Conservation (phyloP, 2,888 invertebrate species). For the Drosophila longiperda region DNA sequence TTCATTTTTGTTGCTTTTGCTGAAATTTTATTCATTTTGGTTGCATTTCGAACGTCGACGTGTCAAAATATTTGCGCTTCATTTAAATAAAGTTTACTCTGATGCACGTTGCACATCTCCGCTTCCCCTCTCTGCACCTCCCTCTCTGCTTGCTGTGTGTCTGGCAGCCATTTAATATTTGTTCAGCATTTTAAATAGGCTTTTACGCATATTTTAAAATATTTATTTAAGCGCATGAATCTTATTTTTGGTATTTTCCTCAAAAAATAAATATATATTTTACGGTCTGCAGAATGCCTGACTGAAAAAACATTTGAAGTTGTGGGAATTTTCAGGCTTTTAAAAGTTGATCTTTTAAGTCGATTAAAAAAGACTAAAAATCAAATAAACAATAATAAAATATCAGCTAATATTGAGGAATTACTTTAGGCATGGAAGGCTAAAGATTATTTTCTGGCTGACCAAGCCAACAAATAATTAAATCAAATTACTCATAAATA, state of each 20-base stretch:
- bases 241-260: slow-evolving; percentile 28
- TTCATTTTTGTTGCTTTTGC: not conserved
- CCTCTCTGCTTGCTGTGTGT: too few relatives aligned
- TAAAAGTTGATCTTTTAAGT: not conserved
- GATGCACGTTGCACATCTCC: slow-evolving; percentile 30
- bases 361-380: not conserved
- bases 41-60: slow-evolving; percentile 41
- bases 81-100: slow-evolving; percentile 80
- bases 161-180: slow-evolving; percentile 56
- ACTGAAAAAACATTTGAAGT: not conserved
- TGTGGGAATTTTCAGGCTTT: slow-evolving; percentile 6
- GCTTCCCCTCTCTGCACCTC: not conserved
- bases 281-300: not conserved
- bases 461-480: not conserved
- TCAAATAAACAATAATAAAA: not conserved
- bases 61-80: slow-evolving; percentile 78
- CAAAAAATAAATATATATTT: not conserved
- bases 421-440: not conserved
- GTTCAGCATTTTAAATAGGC: slow-evolving; percentile 64
- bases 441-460: not conserved
- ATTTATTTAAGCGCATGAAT: slow-evolving; percentile 56
- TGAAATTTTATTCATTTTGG: slow-evolving; percentile 30
- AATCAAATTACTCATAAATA: not conserved
- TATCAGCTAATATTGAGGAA: not conserved
- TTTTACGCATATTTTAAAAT: slow-evolving; percentile 64